Percentiles rank a stretch among this genome's conserved stretches.
Conservation (phyloP, 2,888 invertebrate species). For the Dynastes maya region DNA sequence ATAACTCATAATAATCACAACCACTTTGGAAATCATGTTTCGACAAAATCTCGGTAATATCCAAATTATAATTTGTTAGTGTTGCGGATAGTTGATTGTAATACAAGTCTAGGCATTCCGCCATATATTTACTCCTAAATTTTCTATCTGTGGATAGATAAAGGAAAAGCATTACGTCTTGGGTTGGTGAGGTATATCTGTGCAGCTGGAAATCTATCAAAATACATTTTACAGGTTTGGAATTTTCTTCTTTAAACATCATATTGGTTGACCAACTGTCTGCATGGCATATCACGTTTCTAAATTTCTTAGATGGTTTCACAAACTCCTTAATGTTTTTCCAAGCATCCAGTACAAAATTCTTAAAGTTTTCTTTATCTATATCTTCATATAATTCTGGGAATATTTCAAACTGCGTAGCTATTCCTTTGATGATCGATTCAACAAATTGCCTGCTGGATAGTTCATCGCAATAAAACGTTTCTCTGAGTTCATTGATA, state of each 20-base stretch:
- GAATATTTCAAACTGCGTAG: conserved; percentile 59
- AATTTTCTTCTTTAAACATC: conserved; percentile 63
- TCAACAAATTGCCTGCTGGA: conserved; percentile 62
- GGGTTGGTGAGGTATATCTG: conserved; percentile 60
- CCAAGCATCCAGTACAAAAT: conserved; percentile 21
- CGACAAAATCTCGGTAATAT: conserved; percentile 53
- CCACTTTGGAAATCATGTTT: conserved; percentile 56
- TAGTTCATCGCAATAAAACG: conserved; percentile 65
- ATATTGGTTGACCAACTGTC: conserved; percentile 72
- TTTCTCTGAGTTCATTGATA: conserved; percentile 65
- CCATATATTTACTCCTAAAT: conserved; percentile 53
- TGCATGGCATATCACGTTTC: conserved; percentile 69
- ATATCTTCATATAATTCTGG: conserved; percentile 31
- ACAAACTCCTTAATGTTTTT: conserved; percentile 22
- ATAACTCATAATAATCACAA: conserved; percentile 57
- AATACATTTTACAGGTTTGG: conserved; percentile 56
- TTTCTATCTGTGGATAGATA: conserved; percentile 56
- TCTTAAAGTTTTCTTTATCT: conserved; percentile 11
- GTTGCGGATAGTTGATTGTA: conserved; percentile 53
- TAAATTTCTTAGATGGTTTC: conserved; percentile 65
- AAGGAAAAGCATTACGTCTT: conserved; percentile 58
- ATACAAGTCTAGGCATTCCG: conserved; percentile 55
- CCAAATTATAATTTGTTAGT: conserved; percentile 51
- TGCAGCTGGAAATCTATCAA: conserved; percentile 60
- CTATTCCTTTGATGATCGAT: conserved; percentile 64